Evolutionary conservation across 2,113 vertebrate genomes (phyloP).

Genomic region (Boleophthalmus pectinirostris): DNA sequence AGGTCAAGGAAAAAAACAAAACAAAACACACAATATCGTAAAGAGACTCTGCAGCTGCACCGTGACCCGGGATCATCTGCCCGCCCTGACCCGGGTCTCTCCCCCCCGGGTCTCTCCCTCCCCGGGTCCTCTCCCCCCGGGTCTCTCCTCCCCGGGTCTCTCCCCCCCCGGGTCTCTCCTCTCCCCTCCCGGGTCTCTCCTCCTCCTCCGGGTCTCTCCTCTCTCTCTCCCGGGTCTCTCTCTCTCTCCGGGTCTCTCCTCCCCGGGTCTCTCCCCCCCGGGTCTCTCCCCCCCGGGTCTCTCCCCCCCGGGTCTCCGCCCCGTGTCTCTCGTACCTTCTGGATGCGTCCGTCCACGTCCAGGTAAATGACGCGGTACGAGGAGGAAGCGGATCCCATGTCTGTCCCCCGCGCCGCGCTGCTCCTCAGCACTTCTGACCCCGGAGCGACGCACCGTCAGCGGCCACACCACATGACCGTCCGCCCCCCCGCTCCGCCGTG

Average conservation of each 20-base stretch:
- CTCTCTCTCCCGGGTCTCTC: too few relatives aligned
- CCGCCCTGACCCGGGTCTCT: neutral
- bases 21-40: too few relatives aligned
- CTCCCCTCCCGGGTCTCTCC: too few relatives aligned
- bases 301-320: neutral
- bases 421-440: neutral
- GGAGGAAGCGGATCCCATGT: conserved; percentile 78
- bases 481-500: too few relatives aligned
- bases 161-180: too few relatives aligned
- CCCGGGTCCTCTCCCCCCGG: too few relatives aligned
- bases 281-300: neutral
- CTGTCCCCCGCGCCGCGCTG: conserved; percentile 4
- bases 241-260: too few relatives aligned
- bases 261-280: neutral
- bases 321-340: conserved; percentile 66
- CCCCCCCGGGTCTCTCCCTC: too few relatives aligned
- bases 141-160: too few relatives aligned
- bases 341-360: conserved; percentile 73
- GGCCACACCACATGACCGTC: conserved; percentile 2
- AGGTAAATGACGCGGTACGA: conserved; percentile 74
- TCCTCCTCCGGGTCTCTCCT: too few relatives aligned
- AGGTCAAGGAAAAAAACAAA: too few relatives aligned
- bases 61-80: neutral
- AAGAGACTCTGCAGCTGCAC: too few relatives aligned
- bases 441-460: neutral